Percentiles rank a stretch among this genome's conserved stretches.
phyloP scores from a whole-genome alignment of 2,888 invertebrate species.

The Priocnemis perturbator region DNA sequence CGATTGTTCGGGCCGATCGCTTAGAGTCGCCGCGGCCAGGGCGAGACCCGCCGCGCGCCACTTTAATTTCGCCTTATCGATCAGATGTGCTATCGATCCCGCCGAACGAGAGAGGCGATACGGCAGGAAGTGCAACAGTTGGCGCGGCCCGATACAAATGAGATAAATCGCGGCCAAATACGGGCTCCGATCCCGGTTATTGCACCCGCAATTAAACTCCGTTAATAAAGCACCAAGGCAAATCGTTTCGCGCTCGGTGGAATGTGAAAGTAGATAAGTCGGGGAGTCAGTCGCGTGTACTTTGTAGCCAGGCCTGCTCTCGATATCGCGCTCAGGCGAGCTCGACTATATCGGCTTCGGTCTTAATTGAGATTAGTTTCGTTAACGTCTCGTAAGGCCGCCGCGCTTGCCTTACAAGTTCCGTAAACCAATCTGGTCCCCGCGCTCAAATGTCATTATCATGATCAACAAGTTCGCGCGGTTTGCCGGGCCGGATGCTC shows the following conservation, averaged over 20 bases:
- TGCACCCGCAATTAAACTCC: conserved; percentile 59
- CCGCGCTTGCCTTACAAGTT: conserved; percentile 40
- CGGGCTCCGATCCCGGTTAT: conserved; percentile 39
- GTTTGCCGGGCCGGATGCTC: conserved; percentile 16
- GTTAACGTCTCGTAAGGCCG: conserved; percentile 24
- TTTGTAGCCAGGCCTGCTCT: conserved; percentile 25
- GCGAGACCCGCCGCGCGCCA: conserved; percentile 1
- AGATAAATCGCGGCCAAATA: conserved; percentile 58
- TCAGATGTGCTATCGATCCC: not conserved
- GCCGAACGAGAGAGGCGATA: conserved; percentile 9
- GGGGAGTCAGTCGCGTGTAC: conserved; percentile 11
- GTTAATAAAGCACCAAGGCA: conserved; percentile 62
- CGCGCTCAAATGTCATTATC: conserved; percentile 58
- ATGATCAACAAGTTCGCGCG: conserved; percentile 33
- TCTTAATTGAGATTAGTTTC: conserved; percentile 59
- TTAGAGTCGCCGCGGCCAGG: not conserved
- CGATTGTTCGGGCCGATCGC: no score
- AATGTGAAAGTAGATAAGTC: conserved; percentile 66
- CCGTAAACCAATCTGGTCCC: conserved; percentile 44
- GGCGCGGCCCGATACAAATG: conserved; percentile 52
- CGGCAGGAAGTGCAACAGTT: conserved; percentile 37
- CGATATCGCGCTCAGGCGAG: conserved; percentile 34
- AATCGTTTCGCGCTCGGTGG: conserved; percentile 64
- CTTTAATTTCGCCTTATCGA: not conserved
- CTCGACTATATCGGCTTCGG: conserved; percentile 43